Percentiles rank a stretch among this genome's conserved stretches.
Evolutionary conservation across 1,140 invertebrate species (phyloP).

Genomic region (Drosophila ambigua): DNA sequence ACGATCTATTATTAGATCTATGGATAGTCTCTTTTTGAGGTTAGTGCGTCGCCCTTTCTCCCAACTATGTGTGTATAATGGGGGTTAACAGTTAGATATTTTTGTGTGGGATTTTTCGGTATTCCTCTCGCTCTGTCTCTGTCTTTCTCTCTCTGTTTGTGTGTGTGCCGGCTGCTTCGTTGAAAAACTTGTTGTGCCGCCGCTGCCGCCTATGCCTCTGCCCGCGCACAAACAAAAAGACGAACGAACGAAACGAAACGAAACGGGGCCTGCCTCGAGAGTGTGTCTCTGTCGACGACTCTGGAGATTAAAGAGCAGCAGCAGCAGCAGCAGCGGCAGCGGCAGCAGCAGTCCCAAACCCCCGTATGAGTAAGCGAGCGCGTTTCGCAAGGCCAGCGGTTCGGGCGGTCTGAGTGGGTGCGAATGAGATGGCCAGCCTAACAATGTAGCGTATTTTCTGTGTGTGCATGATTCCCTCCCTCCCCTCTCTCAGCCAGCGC

Average conservation of each 20-base stretch:
- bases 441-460: constrained; percentile 40
- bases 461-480: constrained; percentile 21
- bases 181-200: constrained; percentile 76
- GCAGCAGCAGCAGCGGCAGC: constrained; percentile 1
- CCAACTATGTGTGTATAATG: constrained; percentile 27
- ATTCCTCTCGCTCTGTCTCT: constrained; percentile 12
- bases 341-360: constrained; percentile 1
- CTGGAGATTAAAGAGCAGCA: constrained; percentile 69
- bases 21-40: too few species aligned
- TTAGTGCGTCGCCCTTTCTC: too few species aligned
- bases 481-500: constrained; percentile 7
- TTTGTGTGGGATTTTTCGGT: constrained; percentile 30
- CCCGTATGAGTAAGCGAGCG: constrained; percentile 66
- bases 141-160: not conserved
- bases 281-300: constrained; percentile 62
- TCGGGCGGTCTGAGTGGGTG: constrained; percentile 44
- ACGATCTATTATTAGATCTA: not conserved
- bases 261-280: constrained; percentile 72
- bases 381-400: constrained; percentile 75
- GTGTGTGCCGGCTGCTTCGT: constrained; percentile 43
- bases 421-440: constrained; percentile 51
- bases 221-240: too few species aligned
- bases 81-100: constrained; percentile 60
- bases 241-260: constrained; percentile 44
- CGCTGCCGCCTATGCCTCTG: not conserved